These are phyloP conservation scores for Brachionus paranguensis DNA, from an alignment of 1,140 invertebrate species.

Conservation along the genomic window DNA sequence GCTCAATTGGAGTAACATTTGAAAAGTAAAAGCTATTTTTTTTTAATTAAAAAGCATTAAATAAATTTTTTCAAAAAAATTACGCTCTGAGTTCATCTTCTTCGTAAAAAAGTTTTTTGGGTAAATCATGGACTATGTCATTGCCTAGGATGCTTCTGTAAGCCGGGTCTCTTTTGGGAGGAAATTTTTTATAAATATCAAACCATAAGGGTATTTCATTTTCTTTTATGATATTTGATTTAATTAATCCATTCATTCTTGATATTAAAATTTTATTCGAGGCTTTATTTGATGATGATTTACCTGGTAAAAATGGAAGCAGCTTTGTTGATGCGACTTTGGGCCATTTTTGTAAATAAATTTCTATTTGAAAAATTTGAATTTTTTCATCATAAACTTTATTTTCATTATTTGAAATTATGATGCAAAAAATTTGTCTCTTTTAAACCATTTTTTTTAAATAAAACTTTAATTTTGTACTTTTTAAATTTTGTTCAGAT, in stretches of 20 bases:
- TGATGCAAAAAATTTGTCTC: background rate
- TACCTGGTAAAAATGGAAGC: conserved; percentile 30
- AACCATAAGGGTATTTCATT: conserved; percentile 77
- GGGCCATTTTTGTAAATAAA: conserved; percentile 18
- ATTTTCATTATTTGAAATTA: background rate
- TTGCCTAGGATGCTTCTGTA: conserved; percentile 62
- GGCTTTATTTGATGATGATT: background rate
- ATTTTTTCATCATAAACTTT: background rate
- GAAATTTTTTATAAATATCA: conserved; percentile 74
- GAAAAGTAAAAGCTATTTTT: background rate
- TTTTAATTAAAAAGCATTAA: background rate
- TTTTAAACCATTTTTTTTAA: background rate
- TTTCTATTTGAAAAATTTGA: background rate
- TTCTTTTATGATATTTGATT: conserved; percentile 65
- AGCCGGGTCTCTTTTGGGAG: conserved; percentile 69
- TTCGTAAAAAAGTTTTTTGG: conserved; percentile 67
- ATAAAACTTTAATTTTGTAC: background rate
- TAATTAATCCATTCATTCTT: conserved; percentile 68
- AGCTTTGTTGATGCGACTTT: conserved; percentile 34
- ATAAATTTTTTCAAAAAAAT: conserved; percentile 42
- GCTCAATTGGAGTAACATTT: conserved; percentile 5
- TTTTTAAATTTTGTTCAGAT: too few relatives aligned
- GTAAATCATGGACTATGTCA: conserved; percentile 51
- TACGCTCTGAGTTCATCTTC: conserved; percentile 79
- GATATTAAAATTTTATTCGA: background rate